A percentile compares a stretch with the other conserved stretches of the same genome.
These are phyloP conservation scores for Darevskia nairensis DNA, from an alignment of 2,797 vertebrate species.

Conservation along the genomic window DNA sequence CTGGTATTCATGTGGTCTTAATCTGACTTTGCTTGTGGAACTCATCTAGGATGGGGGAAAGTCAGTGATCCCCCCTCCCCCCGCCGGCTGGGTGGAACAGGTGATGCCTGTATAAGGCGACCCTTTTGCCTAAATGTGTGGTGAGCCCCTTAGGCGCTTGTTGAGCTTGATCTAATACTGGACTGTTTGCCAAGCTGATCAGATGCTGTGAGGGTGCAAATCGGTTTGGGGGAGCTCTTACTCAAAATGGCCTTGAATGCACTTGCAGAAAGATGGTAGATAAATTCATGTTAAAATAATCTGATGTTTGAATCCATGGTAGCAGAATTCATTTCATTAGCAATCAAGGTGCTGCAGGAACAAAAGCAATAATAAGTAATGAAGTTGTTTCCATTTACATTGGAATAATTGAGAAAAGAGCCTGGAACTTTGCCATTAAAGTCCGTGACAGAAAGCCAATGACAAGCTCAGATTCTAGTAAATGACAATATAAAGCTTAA, in stretches of 20 bases:
- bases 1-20: too few species aligned
- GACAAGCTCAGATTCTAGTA: constrained; percentile 6
- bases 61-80: too few species aligned
- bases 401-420: constrained; percentile 12
- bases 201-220: neutral
- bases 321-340: constrained; percentile 10
- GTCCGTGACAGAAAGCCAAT: neutral
- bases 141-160: too few species aligned
- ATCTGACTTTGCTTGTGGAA: too few species aligned
- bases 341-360: neutral
- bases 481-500: neutral
- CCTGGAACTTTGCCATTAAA: neutral
- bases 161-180: too few species aligned
- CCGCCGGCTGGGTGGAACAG: too few species aligned
- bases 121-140: too few species aligned
- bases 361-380: constrained; percentile 17
- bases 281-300: neutral
- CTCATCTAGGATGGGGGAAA: too few species aligned
- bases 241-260: neutral
- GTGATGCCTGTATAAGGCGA: too few species aligned
- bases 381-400: constrained; percentile 6
- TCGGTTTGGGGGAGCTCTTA: neutral
- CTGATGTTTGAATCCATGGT: neutral
- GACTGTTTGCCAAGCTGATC: neutral
- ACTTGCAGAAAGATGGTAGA: neutral